Evolutionary conservation across 2,113 vertebrate genomes (phyloP).

Genomic region (Cathartes aura): DNA sequence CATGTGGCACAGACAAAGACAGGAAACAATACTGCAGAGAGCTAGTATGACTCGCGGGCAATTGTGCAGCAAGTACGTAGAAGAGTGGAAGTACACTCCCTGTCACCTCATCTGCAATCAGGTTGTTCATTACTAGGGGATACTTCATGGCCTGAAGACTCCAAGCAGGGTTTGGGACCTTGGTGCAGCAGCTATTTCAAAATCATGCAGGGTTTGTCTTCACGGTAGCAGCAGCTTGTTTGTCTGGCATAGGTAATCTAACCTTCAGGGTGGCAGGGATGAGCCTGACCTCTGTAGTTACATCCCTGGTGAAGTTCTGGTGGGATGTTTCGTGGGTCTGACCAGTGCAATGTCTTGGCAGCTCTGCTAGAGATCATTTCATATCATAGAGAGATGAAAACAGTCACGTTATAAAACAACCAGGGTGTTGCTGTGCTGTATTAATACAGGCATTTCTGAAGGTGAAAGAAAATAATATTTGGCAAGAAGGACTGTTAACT

Average conservation of each 20-base stretch:
- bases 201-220: not conserved
- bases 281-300: not conserved
- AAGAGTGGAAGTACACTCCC: not conserved
- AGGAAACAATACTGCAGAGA: not conserved
- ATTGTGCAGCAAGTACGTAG: not conserved
- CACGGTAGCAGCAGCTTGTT: not conserved
- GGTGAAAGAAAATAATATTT: not conserved
- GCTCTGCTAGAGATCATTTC: not conserved
- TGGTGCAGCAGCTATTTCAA: not conserved
- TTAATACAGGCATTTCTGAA: not conserved
- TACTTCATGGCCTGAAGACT: not conserved
- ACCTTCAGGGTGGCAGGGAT: not conserved
- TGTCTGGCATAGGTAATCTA: not conserved
- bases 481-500: not conserved
- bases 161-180: not conserved
- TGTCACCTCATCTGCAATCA: not conserved
- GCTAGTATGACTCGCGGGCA: accelerated
- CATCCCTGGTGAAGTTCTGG: not conserved
- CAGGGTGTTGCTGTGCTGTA: not conserved
- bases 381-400: not conserved
- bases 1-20: not conserved
- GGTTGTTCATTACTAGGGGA: not conserved
- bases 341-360: not conserved
- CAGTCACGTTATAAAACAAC: not conserved
- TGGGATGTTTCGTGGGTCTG: not conserved